These are phyloP conservation scores for Aramus guarauna DNA, from an alignment of 2,113 vertebrate genomes.

Conservation along the genomic window DNA sequence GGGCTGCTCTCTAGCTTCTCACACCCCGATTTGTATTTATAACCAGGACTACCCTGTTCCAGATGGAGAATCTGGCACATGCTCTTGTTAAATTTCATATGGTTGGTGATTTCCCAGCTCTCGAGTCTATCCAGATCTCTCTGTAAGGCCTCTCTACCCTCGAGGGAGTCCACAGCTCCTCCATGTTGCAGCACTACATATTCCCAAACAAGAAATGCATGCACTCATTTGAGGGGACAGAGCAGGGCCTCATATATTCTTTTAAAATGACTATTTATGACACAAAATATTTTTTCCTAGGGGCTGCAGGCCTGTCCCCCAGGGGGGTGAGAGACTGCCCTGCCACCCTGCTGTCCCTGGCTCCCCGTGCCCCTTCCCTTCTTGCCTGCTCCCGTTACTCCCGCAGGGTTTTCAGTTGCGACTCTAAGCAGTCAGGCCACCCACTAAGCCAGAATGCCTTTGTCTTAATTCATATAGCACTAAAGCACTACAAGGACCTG, in stretches of 20 bases:
- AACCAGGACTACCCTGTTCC: background rate
- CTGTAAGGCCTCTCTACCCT: background rate
- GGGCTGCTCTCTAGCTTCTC: background rate
- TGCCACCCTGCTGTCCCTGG: background rate
- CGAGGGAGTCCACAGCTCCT: background rate
- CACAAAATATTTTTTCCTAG: background rate
- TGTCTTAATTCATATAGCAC: conserved; percentile 24
- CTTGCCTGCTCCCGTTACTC: background rate
- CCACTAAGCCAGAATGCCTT: background rate
- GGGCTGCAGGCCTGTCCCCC: background rate
- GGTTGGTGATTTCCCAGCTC: background rate
- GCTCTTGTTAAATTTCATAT: background rate
- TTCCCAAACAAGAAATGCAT: background rate
- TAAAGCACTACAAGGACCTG: background rate
- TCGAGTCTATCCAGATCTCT: background rate
- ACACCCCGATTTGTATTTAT: fast-evolving
- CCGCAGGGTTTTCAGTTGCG: background rate
- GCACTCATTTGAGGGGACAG: background rate
- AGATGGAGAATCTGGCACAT: background rate
- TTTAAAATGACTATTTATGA: background rate
- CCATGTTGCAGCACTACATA: background rate
- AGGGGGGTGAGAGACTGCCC: background rate
- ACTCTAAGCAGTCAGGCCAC: background rate
- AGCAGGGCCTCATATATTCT: background rate
- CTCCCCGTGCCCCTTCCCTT: background rate